Conservation (phyloP, 2,113 vertebrate genomes). For the Lasiurus borealis region DNA sequence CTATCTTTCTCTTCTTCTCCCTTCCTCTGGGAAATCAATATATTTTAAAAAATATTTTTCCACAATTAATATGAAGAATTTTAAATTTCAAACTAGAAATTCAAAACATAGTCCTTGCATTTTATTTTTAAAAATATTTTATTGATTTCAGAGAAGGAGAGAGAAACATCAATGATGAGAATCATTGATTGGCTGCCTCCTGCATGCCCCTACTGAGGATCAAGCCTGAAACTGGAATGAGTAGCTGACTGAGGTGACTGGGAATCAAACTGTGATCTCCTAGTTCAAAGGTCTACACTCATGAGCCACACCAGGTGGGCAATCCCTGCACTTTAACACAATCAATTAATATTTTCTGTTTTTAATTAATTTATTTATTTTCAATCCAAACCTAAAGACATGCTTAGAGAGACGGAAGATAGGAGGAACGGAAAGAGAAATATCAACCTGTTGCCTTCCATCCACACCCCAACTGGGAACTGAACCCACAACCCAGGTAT, state of each 20-base stretch:
- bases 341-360: neutral
- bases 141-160: too few species aligned
- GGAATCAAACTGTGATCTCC: too few species aligned
- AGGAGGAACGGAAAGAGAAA: neutral
- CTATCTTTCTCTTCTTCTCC: too few species aligned
- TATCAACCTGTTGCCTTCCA: neutral
- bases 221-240: too few species aligned
- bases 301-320: too few species aligned
- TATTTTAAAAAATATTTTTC: neutral
- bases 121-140: neutral
- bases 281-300: too few species aligned
- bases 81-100: constrained; percentile 19
- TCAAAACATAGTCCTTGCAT: neutral
- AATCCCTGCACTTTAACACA: neutral
- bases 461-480: neutral
- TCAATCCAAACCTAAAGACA: neutral
- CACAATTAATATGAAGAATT: neutral
- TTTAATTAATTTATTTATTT: neutral
- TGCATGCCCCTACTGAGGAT: too few species aligned
- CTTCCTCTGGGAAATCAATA: too few species aligned
- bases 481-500: neutral
- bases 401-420: neutral
- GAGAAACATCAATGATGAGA: too few species aligned
- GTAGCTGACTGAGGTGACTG: too few species aligned
- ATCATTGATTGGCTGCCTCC: too few species aligned